These are phyloP conservation scores for Neria commutata DNA, from an alignment of 2,888 invertebrate species.

Conservation along the genomic window DNA sequence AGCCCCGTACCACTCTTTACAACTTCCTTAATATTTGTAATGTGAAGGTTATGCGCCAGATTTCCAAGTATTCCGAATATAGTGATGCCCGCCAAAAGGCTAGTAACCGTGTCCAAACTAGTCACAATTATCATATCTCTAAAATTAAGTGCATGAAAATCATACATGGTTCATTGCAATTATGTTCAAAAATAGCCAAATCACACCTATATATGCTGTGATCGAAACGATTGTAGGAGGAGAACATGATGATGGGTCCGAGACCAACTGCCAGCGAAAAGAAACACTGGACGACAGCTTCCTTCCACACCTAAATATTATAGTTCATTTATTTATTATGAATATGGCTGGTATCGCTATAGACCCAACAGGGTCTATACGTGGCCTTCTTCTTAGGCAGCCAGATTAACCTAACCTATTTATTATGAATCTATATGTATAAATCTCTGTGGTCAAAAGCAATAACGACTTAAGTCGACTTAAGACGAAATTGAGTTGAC, in stretches of 20 bases:
- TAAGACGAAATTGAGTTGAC: too few species aligned
- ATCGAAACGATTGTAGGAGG: slow-evolving; percentile 76
- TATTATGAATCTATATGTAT: neutral
- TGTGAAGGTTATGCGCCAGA: slow-evolving; percentile 69
- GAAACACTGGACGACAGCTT: slow-evolving; percentile 80
- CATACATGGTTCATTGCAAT: too few species aligned
- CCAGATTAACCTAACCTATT: too few species aligned
- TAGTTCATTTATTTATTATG: neutral
- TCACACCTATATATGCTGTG: slow-evolving; percentile 74
- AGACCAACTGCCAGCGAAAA: slow-evolving; percentile 78
- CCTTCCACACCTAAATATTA: slow-evolving; percentile 72
- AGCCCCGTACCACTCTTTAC: slow-evolving; percentile 78
- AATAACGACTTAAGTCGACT: too few species aligned
- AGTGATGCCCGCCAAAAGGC: slow-evolving; percentile 78
- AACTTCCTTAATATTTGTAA: slow-evolving; percentile 68
- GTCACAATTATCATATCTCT: slow-evolving; percentile 84
- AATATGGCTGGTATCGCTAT: too few species aligned
- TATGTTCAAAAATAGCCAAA: neutral
- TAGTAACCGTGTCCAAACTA: slow-evolving; percentile 80
- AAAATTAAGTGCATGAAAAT: slow-evolving; percentile 18
- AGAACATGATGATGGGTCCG: slow-evolving; percentile 79
- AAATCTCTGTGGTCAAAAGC: neutral
- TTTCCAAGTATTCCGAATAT: slow-evolving; percentile 84
- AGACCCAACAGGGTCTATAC: too few species aligned
- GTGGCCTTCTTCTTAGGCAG: too few species aligned